phyloP scores from a whole-genome alignment of 2,113 vertebrate species.

The Anhinga rufa region DNA sequence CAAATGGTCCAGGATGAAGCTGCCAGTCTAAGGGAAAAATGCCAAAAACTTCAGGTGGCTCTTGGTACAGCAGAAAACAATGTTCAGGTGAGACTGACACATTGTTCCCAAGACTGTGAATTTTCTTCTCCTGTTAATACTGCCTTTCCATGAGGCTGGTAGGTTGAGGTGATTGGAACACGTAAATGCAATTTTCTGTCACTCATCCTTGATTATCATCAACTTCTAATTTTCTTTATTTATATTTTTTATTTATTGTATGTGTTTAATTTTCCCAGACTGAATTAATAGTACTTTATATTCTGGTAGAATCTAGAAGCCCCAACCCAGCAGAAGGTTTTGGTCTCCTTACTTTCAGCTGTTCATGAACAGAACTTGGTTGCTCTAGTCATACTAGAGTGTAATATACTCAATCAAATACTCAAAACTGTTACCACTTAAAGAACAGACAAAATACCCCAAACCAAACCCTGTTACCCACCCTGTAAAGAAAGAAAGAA shows the following conservation, averaged over 20 bases:
- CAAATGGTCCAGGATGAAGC: slow-evolving; percentile 91
- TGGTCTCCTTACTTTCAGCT: background rate
- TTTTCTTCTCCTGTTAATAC: background rate
- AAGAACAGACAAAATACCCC: background rate
- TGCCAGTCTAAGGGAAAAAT: slow-evolving; percentile 85
- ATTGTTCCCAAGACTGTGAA: background rate
- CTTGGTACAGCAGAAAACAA: slow-evolving; percentile 81
- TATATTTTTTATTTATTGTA: background rate
- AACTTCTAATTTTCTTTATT: background rate
- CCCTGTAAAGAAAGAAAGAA: background rate
- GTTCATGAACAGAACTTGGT: background rate
- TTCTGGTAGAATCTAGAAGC: background rate
- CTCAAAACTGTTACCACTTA: background rate
- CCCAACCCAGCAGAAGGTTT: background rate
- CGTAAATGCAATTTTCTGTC: background rate
- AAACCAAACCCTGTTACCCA: background rate
- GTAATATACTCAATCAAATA: background rate
- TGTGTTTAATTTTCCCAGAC: background rate
- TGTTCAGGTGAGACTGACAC: slow-evolving; percentile 78
- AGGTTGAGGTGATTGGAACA: background rate
- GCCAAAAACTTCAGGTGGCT: slow-evolving; percentile 86
- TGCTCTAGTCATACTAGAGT: background rate
- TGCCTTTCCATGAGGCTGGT: background rate
- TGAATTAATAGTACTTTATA: background rate
- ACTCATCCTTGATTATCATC: background rate